Evolutionary conservation across 2,797 vertebrate genomes (phyloP).

Genomic region (Crocodylus rhombifer): DNA sequence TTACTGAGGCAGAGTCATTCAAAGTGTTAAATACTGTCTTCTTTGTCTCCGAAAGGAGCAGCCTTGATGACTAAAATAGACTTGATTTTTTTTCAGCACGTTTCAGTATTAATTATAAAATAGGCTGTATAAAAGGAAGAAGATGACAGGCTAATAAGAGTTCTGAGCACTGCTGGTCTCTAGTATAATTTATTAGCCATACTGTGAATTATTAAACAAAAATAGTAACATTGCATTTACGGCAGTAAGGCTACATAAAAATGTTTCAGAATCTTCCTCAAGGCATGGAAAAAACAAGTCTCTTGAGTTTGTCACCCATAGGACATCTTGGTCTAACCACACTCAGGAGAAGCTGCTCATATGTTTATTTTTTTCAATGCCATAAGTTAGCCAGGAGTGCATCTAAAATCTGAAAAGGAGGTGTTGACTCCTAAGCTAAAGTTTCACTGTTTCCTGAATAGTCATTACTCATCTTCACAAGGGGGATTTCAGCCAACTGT

Average conservation of each 20-base stretch:
- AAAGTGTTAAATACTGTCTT: not conserved
- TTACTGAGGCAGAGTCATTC: not conserved
- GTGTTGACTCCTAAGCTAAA: not conserved
- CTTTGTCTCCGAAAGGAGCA: not conserved
- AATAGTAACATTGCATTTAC: not conserved
- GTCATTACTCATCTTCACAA: conserved; percentile 1
- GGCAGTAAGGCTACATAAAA: not conserved
- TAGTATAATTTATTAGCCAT: not conserved
- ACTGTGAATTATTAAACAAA: not conserved
- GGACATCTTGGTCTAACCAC: not conserved
- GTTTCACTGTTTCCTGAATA: conserved; percentile 19
- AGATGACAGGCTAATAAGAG: not conserved
- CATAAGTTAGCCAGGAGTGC: not conserved
- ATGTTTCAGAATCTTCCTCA: not conserved
- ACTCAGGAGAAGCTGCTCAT: fast-evolving
- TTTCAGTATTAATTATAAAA: conserved; percentile 35
- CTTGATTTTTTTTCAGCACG: not conserved
- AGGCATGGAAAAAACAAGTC: not conserved
- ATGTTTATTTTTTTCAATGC: not conserved
- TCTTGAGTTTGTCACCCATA: not conserved
- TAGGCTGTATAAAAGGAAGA: not conserved
- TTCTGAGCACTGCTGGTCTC: not conserved
- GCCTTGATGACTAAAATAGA: not conserved
- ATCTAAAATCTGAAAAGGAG: not conserved
- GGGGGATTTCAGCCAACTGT: not conserved